phyloP scores from a whole-genome alignment of 2,113 vertebrate genomes.

The Progne subis region DNA sequence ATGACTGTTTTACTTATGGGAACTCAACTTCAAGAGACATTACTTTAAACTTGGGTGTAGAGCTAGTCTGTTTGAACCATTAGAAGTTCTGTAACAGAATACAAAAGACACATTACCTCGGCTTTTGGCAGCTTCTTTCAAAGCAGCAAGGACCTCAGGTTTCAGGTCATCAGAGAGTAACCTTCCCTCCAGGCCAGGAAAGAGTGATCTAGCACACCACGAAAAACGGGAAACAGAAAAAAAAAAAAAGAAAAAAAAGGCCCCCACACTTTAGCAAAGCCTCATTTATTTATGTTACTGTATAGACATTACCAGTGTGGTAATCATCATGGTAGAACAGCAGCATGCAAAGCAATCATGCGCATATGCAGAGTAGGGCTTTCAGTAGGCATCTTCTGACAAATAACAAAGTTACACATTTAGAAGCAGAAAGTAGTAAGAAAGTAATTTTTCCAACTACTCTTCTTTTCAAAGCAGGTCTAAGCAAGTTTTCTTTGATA shows the following conservation, averaged over 20 bases:
- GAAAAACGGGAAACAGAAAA: not conserved
- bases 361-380: not conserved
- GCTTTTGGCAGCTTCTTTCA: slow-evolving; percentile 91
- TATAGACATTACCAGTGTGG: not conserved
- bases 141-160: slow-evolving; percentile 82
- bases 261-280: not conserved
- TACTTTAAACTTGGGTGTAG: not conserved
- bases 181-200: slow-evolving; percentile 91
- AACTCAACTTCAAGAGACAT: not conserved
- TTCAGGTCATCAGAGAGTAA: slow-evolving; percentile 89
- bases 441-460: not conserved
- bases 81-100: not conserved
- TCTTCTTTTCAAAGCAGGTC: not conserved
- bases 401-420: not conserved
- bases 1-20: not conserved
- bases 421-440: not conserved
- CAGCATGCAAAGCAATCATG: not conserved
- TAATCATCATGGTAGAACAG: not conserved
- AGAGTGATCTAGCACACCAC: slow-evolving; percentile 84
- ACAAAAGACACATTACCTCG: slow-evolving; percentile 83
- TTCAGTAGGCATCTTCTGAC: not conserved
- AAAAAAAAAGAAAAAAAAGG: not conserved
- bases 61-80: not conserved
- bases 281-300: not conserved
- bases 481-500: not conserved